Evolutionary conservation across 2,888 invertebrate genomes (phyloP).

Genomic region (Ischnus inquisitorius): DNA sequence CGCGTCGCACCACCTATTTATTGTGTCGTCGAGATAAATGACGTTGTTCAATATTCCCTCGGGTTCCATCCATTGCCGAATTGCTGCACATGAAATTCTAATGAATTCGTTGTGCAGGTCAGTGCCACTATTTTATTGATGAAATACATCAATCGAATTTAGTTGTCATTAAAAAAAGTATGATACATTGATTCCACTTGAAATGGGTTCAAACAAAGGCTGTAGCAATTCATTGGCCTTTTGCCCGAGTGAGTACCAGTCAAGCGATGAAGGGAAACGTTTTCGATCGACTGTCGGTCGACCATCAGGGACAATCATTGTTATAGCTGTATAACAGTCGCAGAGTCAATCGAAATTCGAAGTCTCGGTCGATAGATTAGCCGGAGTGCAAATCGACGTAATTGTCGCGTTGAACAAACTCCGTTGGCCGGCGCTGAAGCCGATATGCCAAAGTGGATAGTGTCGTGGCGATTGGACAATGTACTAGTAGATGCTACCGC

Average conservation of each 20-base stretch:
- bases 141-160: neutral
- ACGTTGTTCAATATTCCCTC: neutral
- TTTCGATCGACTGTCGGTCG: slow-evolving; percentile 29
- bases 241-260: neutral
- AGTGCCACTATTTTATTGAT: too few relatives aligned
- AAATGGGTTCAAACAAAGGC: neutral
- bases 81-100: neutral
- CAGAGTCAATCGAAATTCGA: slow-evolving; percentile 62
- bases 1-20: neutral
- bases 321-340: slow-evolving; percentile 49
- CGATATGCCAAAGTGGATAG: slow-evolving; percentile 62
- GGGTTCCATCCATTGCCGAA: neutral
- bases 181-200: neutral
- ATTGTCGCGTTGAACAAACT: slow-evolving; percentile 60
- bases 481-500: slow-evolving; percentile 3
- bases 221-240: neutral
- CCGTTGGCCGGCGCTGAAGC: slow-evolving; percentile 36
- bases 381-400: slow-evolving; percentile 65
- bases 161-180: neutral
- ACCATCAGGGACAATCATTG: slow-evolving; percentile 46
- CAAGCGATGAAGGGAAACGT: slow-evolving; percentile 7
- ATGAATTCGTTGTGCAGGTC: neutral
- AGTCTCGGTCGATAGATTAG: slow-evolving; percentile 64
- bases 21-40: neutral
- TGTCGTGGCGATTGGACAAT: slow-evolving; percentile 38